These are phyloP conservation scores for Solenopsis fugax DNA, from an alignment of 1,140 invertebrate species.

Conservation along the genomic window DNA sequence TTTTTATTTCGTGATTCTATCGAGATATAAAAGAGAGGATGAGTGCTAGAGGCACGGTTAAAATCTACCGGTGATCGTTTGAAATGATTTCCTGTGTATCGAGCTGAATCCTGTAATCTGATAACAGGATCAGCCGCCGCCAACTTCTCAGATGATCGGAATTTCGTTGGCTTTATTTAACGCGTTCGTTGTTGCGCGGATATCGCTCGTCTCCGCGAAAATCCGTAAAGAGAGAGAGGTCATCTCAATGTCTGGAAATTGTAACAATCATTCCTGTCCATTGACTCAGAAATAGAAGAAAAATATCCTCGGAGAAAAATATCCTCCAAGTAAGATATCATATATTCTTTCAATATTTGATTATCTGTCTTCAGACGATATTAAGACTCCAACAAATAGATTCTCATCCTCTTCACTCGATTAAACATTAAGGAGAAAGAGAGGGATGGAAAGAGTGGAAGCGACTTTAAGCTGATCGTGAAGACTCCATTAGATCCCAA, in stretches of 20 bases:
- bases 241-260: conserved; percentile 1
- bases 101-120: conserved; percentile 24
- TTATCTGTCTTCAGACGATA: not conserved
- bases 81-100: conserved; percentile 31
- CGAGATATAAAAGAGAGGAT: not conserved
- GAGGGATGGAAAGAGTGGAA: not conserved
- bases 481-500: not conserved
- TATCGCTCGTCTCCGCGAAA: not conserved
- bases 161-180: conserved; percentile 37
- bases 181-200: conserved; percentile 4
- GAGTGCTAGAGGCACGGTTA: not conserved
- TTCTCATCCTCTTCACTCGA: conserved; percentile 11
- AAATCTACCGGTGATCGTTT: conserved; percentile 3
- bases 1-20: not conserved
- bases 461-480: not conserved
- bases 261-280: not conserved
- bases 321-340: not conserved
- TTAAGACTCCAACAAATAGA: conserved; percentile 49
- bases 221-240: too few species aligned
- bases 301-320: not conserved
- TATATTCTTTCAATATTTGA: conserved; percentile 42
- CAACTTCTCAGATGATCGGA: conserved; percentile 19
- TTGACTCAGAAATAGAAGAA: conserved; percentile 13
- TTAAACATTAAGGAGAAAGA: not conserved
- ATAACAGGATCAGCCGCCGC: conserved; percentile 31